A percentile compares a stretch with the other conserved stretches of the same genome.
These are phyloP conservation scores for Oscheius sp. DNA, from an alignment of 2,888 invertebrate genomes.

Conservation along the genomic window DNA sequence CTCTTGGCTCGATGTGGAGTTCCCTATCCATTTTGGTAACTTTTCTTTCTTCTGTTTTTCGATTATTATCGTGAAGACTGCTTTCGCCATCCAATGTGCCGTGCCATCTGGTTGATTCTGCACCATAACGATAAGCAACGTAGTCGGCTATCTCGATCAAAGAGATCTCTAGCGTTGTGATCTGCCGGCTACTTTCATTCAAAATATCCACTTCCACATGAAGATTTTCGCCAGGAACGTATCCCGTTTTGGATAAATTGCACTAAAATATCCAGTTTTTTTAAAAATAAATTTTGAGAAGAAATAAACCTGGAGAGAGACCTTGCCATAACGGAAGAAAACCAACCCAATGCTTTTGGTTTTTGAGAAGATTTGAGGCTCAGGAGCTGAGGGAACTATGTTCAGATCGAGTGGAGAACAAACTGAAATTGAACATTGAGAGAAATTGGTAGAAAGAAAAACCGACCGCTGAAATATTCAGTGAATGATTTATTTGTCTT, in stretches of 20 bases:
- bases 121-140: slow-evolving; percentile 28
- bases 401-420: slow-evolving; percentile 15
- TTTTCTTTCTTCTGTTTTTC: slow-evolving; percentile 18
- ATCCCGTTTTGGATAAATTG: slow-evolving; percentile 21
- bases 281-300: neutral
- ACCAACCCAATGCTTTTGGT: slow-evolving; percentile 27
- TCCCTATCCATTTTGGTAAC: slow-evolving; percentile 16
- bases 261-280: slow-evolving; percentile 28
- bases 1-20: slow-evolving; percentile 1
- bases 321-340: slow-evolving; percentile 30
- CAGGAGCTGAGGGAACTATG: slow-evolving; percentile 6
- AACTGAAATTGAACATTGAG: no score
- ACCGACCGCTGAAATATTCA: slow-evolving; percentile 24
- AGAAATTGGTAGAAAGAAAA: no score
- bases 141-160: slow-evolving; percentile 26
- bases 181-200: slow-evolving; percentile 23
- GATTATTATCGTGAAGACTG: slow-evolving; percentile 23
- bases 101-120: slow-evolving; percentile 28
- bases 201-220: slow-evolving; percentile 11
- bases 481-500: slow-evolving; percentile 30
- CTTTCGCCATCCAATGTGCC: slow-evolving; percentile 13
- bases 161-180: neutral
- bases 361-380: slow-evolving; percentile 2
- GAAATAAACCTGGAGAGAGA: slow-evolving; percentile 10
- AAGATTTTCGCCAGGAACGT: slow-evolving; percentile 22